Base-by-base conservation (phyloP, 2,113 vertebrate species). In the Eclectus roratus region DNA sequence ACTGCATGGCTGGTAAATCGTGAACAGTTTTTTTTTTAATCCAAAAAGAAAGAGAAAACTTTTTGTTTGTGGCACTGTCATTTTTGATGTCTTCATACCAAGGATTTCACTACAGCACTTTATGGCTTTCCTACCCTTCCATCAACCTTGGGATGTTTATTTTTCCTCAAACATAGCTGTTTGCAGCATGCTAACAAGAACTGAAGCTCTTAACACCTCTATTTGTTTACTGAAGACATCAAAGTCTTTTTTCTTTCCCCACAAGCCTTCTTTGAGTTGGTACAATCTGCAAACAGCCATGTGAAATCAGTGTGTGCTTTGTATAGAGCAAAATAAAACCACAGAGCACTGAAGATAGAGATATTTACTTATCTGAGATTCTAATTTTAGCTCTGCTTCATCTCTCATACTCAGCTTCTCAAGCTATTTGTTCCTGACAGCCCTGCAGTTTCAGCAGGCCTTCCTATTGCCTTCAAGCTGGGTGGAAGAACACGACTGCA, bases 161-260 rank as follows among this genome's bases (percentile, higher is more conserved):
- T 96, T 94, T 89, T 44, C 94, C 92, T 92, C 83, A 87, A 82
- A 85, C 91, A 21, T 82, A 39, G 83, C 88, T 93, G 83, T 93
- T 96, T 95, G 88, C 91, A 91, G 92, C 70, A 69, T 2, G 25
- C 89, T 89, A 91, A 88, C 71, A 86, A 90, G 94, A 92, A 93
- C 77, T 68, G 53, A 79, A 68, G 73, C 76, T 91, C 83, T 94
- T 95, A 94, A 85, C 66, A 24, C 78, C 19, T 77, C 73, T 56
- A 41, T 93, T 96, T 92, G 93, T 96, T 97, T 96, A 93, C 93
- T 20, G 66, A 89, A 76, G 77, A 63, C 95, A 86, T 96, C 92
- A 94, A 96, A 96, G 96, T 41, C 88, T 50, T 73, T 71, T 80
- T 18, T 21, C 15, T 8, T 6, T 2, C 5, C 9, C 21, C 52